phyloP scores from a whole-genome alignment of 2,797 vertebrate species.

The Corythornis leucogaster region DNA sequence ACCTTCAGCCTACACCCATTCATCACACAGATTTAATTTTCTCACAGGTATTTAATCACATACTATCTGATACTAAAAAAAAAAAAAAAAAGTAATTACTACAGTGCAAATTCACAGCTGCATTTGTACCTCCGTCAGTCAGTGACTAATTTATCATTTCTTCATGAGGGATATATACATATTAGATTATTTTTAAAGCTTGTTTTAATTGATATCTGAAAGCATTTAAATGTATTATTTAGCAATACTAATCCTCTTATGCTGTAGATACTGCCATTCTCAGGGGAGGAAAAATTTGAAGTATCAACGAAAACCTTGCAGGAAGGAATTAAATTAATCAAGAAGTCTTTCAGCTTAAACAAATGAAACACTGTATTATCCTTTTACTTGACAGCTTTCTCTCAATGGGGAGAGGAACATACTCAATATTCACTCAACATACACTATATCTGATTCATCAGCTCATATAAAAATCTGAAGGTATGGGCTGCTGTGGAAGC shows the following conservation, averaged over 20 bases:
- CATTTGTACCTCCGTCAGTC: slow-evolving; percentile 73
- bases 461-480: background rate
- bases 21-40: slow-evolving; percentile 95
- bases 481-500: background rate
- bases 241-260: background rate
- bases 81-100: slow-evolving; percentile 89
- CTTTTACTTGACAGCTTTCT: background rate
- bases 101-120: slow-evolving; percentile 80
- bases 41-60: slow-evolving; percentile 94
- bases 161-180: background rate
- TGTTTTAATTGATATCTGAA: slow-evolving; percentile 10
- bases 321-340: background rate
- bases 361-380: background rate
- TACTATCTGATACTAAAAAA: slow-evolving; percentile 87
- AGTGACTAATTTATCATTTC: slow-evolving; percentile 51
- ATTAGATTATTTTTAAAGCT: slow-evolving; percentile 21
- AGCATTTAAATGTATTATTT: slow-evolving; percentile 12
- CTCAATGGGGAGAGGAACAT: background rate
- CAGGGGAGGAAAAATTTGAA: background rate
- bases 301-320: background rate
- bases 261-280: background rate
- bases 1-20: slow-evolving; percentile 87
- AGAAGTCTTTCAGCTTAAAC: background rate
- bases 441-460: background rate
- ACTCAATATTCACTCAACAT: background rate